Base-by-base conservation (phyloP, 1,140 invertebrate species). In the Phthorimaea operculella region DNA sequence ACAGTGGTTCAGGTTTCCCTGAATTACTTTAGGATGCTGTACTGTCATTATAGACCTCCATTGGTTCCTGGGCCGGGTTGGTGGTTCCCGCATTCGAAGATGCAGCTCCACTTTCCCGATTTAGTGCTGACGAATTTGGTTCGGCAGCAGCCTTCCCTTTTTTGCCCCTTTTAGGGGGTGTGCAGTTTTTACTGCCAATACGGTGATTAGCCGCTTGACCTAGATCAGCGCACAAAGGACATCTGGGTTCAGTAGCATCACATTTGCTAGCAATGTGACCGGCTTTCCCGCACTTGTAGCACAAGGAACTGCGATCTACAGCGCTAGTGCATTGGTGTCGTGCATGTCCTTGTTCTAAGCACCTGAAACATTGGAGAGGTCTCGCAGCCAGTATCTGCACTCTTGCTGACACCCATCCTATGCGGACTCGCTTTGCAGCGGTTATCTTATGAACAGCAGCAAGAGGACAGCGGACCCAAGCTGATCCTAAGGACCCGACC, bases 1-100 rank as follows among this genome's bases (percentile, higher is more conserved):
- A 28, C 58, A 64, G 33, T 64, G 58, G 36, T 60, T 62, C 39
- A 62, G 47, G 34, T 66, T 66, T 12, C 55, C 45, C 47, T 63
- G 60, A 9, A 63, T 50, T 8, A 60, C 7, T 52, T 51, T 42
- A n/a, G 14, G 21, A 28, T 2, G 21, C 6, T 42, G 39, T 11
- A 42, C 11, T 42, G 11, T 3, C 11, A 42, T 42, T 42, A 4
- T n/a, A 8, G 4, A 42, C 5, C 33, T 51, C 49, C 49, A 47
- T 33, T 33, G 39, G 11, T 14, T 42, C 39, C 39, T 28, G 21
- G 21, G 39, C 14, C 39, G 39, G 39, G 39, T 14, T 42, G 39
- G 11, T 11, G 39, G 39, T 42, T 14, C 11, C 11, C 39, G 39
- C 14, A 14, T 14, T 42, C 11, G 2, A 4, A 14, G 8, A 14